A percentile compares a stretch with the other conserved stretches of the same genome.
These are phyloP conservation scores for Lethrus apterus DNA, from an alignment of 1,140 invertebrate genomes.

Conservation along the genomic window DNA sequence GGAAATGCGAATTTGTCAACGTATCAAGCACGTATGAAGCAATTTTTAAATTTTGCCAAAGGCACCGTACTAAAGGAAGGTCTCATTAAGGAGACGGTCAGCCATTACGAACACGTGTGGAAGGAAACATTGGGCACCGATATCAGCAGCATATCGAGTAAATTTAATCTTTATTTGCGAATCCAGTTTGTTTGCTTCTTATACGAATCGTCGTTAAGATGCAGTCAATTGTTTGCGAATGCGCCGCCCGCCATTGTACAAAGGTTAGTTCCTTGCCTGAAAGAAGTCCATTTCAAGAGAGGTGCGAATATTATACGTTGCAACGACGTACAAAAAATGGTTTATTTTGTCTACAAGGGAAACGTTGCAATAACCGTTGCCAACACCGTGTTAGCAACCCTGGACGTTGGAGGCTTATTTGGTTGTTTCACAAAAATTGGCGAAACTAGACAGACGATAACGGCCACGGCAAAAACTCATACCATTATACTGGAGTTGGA, in stretches of 20 bases:
- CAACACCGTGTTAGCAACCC: neutral
- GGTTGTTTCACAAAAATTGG: slow-evolving; percentile 17
- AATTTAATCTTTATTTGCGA: slow-evolving; percentile 43
- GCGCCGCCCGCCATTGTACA: slow-evolving; percentile 43
- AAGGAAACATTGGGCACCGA: slow-evolving; percentile 44
- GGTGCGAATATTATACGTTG: slow-evolving; percentile 16
- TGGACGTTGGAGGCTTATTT: slow-evolving; percentile 19
- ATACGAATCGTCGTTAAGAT: slow-evolving; percentile 42
- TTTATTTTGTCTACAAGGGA: slow-evolving; percentile 17
- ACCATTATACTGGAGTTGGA: slow-evolving; percentile 11
- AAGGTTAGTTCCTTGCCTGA: slow-evolving; percentile 35
- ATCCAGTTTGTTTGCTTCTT: slow-evolving; percentile 44
- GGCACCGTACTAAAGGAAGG: slow-evolving; percentile 39
- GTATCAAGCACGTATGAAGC: slow-evolving; percentile 42
- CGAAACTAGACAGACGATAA: slow-evolving; percentile 16
- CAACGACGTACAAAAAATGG: slow-evolving; percentile 18
- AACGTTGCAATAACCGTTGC: slow-evolving; percentile 34
- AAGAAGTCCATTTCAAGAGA: slow-evolving; percentile 14
- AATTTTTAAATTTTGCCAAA: slow-evolving; percentile 41
- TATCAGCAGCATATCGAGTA: slow-evolving; percentile 42
- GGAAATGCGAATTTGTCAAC: slow-evolving; percentile 39
- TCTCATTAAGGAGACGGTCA: slow-evolving; percentile 37
- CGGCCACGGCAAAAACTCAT: slow-evolving; percentile 11
- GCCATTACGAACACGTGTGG: slow-evolving; percentile 46
- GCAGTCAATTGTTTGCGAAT: slow-evolving; percentile 42